phyloP scores from a whole-genome alignment of 1,140 invertebrate species.

The Conus betulinus region DNA sequence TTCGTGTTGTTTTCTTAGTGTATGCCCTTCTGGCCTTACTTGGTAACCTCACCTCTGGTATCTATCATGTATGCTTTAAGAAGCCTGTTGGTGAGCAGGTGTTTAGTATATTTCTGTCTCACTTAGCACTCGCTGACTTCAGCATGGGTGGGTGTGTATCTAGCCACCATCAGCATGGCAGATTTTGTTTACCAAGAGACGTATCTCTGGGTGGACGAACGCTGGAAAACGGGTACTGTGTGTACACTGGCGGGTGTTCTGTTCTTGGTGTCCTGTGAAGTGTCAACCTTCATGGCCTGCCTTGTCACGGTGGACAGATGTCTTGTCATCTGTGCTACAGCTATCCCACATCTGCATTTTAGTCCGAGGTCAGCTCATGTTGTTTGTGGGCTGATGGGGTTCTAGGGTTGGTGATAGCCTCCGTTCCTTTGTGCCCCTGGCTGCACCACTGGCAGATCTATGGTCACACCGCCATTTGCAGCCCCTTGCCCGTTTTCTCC shows the following conservation, averaged over 20 bases:
- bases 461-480: not conserved
- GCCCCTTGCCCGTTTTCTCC: not conserved
- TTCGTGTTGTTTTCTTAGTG: constrained; percentile 42
- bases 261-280: constrained; percentile 57
- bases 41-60: constrained; percentile 49
- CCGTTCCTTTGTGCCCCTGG: not conserved
- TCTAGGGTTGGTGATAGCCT: not conserved
- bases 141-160: constrained; percentile 67
- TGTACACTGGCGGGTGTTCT: constrained; percentile 42
- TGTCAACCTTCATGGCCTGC: constrained; percentile 56
- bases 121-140: constrained; percentile 58
- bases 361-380: constrained; percentile 4
- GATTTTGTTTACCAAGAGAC: constrained; percentile 58
- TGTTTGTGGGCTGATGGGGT: not conserved
- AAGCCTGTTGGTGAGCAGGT: constrained; percentile 36
- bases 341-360: constrained; percentile 33
- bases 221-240: constrained; percentile 52
- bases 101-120: constrained; percentile 48
- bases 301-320: constrained; percentile 55
- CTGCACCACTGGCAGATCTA: not conserved
- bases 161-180: constrained; percentile 61
- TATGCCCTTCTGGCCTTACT: constrained; percentile 41
- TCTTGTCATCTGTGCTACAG: constrained; percentile 58
- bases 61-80: constrained; percentile 26
- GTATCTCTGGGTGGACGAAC: constrained; percentile 52